phyloP scores from a whole-genome alignment of 2,113 vertebrate species.

The Scalopus aquaticus region DNA sequence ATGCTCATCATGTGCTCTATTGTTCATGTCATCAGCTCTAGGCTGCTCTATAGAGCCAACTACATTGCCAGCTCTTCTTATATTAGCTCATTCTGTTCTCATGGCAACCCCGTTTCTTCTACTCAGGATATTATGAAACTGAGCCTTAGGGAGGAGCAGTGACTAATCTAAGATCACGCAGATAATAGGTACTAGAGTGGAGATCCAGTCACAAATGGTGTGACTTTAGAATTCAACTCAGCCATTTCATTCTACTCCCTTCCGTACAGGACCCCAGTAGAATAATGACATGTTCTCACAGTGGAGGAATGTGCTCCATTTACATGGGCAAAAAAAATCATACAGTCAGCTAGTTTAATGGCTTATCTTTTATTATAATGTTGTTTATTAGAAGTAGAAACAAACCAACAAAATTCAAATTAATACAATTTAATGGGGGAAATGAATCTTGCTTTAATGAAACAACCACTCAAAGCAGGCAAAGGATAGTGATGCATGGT shows the following conservation, averaged over 20 bases:
- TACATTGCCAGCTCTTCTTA: background rate
- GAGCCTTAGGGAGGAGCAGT: background rate
- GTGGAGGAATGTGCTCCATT: background rate
- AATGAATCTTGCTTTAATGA: background rate
- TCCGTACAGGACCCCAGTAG: background rate
- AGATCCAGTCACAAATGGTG: background rate
- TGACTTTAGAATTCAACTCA: background rate
- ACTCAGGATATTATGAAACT: background rate
- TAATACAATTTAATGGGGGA: background rate
- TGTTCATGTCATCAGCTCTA: background rate
- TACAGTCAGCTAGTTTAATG: background rate
- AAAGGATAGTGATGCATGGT: background rate
- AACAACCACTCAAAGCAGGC: background rate
- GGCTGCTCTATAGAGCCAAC: background rate
- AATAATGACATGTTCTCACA: background rate
- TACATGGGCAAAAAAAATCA: background rate
- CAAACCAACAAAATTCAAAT: slow-evolving; percentile 44
- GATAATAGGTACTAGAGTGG: background rate
- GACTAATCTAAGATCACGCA: background rate
- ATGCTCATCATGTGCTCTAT: background rate
- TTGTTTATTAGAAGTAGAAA: slow-evolving; percentile 29
- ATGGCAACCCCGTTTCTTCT: background rate
- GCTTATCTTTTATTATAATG: background rate
- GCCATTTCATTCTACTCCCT: background rate
- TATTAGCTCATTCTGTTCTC: background rate